Percentiles rank a stretch among this genome's conserved stretches.
Conservation (phyloP, 2,797 vertebrate genomes). For the Falco biarmicus region DNA sequence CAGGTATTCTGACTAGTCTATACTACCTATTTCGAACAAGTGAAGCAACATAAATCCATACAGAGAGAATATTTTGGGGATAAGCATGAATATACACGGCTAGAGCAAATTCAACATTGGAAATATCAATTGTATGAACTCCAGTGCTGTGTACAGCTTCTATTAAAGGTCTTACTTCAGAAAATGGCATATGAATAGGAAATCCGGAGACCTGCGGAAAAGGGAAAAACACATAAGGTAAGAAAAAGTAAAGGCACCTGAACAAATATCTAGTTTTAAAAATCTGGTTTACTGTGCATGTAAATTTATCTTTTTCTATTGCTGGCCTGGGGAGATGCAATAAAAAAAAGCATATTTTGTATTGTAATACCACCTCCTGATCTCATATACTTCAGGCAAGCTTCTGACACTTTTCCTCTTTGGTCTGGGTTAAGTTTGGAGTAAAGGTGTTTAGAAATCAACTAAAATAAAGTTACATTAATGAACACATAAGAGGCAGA, state of each 20-base stretch:
- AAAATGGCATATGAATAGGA: constrained; percentile 92
- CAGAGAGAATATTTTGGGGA: constrained; percentile 90
- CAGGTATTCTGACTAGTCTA: not conserved
- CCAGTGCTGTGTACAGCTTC: constrained; percentile 94
- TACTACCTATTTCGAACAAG: constrained; percentile 81
- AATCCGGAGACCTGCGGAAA: constrained; percentile 90
- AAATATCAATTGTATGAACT: constrained; percentile 86
- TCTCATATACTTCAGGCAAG: not conserved
- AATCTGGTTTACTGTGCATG: not conserved
- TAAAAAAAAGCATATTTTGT: not conserved
- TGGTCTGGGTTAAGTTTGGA: not conserved
- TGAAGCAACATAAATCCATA: constrained; percentile 96
- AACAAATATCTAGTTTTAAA: not conserved
- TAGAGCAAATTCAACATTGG: constrained; percentile 92
- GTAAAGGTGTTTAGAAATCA: not conserved
- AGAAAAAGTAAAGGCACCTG: not conserved
- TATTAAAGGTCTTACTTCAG: constrained; percentile 88
- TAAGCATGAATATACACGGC: constrained; percentile 94
- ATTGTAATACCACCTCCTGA: not conserved
- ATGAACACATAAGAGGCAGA: not conserved
- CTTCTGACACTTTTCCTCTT: not conserved
- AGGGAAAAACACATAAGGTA: not conserved
- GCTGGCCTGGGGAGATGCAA: not conserved
- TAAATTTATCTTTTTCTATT: not conserved
- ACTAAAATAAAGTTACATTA: not conserved